Evolutionary conservation across 1,140 invertebrate species (phyloP), one percentile per base, ranked within the genome.

Genomic region (Euwallacea similis): DNA sequence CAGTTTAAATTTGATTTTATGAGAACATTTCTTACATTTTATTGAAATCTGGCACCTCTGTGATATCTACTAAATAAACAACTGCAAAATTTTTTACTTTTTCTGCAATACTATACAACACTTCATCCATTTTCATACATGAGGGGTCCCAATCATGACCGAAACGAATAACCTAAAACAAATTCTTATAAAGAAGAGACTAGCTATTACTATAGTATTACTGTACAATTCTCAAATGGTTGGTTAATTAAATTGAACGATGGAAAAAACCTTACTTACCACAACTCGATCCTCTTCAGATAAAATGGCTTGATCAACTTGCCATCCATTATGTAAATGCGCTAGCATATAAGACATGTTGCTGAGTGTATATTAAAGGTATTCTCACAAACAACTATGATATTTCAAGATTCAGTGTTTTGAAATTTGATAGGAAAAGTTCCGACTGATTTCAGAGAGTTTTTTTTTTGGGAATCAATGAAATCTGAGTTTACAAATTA

Each of bases 61-160:
- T 95, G 21, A 98, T 99, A 80, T 99, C 98, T 7, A 99, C 97
- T 11, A 99, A 83, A 84, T 99, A 99, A 67, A 98, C 93, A 16
- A 98, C 95, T 1, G 97, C 97, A 87, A 99, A 99, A 80, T 99
- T 96, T 79, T 95, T 97, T 0, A 99, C 96, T 86, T 98, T 98
- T 80, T 99, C 97, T 0, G 97, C 97, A 76, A 99, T 98, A 79
- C 94, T 97, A 83, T 98, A 99, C 2, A 99, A 84, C 0, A 97
- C 94, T 86, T 99, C 98, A 81, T 99, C 98, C 97, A 99, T 99
- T 86, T 98, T 97, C 98, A 99, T 99, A 83, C 98, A 99, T 13
- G 96, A 96, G 7, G 98, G 97, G 81, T 99, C 98, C 97, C 97
- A 99, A 87, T 99, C 98, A 79, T 99, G 97, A 0, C 98, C 98